Evolutionary conservation across 2,888 invertebrate genomes (phyloP).

Genomic region (Callyntrura sp.): DNA sequence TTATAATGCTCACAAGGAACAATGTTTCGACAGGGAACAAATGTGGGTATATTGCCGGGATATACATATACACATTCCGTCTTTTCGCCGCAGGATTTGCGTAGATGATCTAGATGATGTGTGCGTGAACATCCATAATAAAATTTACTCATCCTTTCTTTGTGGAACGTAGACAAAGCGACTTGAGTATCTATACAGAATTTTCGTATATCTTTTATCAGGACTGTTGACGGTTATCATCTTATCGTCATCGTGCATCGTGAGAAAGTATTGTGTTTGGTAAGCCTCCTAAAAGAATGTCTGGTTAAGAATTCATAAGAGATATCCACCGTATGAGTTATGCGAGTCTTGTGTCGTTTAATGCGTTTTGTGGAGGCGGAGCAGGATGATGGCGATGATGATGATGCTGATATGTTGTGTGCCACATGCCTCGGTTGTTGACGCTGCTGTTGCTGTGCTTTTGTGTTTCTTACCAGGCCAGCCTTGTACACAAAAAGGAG

Average conservation of each 20-base stretch:
- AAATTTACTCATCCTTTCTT: neutral
- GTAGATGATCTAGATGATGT: neutral
- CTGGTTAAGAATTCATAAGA: conserved; percentile 69
- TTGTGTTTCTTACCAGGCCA: too few relatives aligned
- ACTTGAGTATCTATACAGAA: neutral
- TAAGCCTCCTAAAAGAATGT: neutral
- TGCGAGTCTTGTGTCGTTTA: conserved; percentile 57
- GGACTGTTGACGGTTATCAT: neutral
- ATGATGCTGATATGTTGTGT: conserved; percentile 40
- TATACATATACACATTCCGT: conserved; percentile 6
- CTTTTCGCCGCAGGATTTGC: conserved; percentile 7
- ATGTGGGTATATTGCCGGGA: too few relatives aligned
- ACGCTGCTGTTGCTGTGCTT: conserved; percentile 17
- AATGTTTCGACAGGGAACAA: too few relatives aligned
- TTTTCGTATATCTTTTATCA: neutral
- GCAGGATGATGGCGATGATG: conserved; percentile 1
- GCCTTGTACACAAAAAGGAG: too few relatives aligned
- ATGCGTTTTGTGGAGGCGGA: conserved; percentile 45
- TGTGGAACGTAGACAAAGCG: neutral
- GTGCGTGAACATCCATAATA: conserved; percentile 2
- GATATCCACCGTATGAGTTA: conserved; percentile 53
- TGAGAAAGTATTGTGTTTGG: neutral
- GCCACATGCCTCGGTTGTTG: conserved; percentile 40
- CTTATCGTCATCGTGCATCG: neutral
- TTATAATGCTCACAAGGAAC: neutral